Evolutionary conservation across 2,888 invertebrate genomes (phyloP), one percentile per base, ranked within the genome.

Genomic region (Rapana venosa): DNA sequence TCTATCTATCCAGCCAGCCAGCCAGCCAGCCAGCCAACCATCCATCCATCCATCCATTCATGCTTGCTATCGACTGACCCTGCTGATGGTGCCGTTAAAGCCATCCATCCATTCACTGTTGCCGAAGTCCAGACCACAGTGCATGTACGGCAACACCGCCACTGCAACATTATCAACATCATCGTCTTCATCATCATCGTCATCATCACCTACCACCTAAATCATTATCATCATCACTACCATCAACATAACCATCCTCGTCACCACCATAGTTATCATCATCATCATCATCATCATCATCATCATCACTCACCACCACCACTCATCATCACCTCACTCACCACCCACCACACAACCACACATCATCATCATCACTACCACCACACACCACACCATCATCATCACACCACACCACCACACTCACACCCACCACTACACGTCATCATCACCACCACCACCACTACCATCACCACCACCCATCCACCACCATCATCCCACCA

Each of bases 41-140:
- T 79, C n/a, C 35, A 30, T 32, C 13, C 36, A 1, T 35, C 83
- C 20, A 13, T 56, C 47, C 11, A 11, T 0, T 22, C 74, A 5
- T 6, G 5, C 74, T 6, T n/a, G 11, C 74, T 22, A 11, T n/a
- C 74, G 15, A 87, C 87, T 30, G 30, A 83, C 87, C 66, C 47
- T 58, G 32, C 70, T 74, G 11, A 87, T 87, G 32, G 20, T 56
- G 26, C 87, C 87, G 70, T 70, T 70, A 83, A 90, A 90, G 36
- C 81, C 87, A 47, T 90, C 74, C 61, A 90, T 61, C 77, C 79
- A 87, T 20, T 81, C n/a, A 30, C 61, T 87, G 56, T 87, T 90
- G 87, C 87, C 87, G 35, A 90, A 32, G 81, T 87, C 87, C 1
- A 87, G 66, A 0, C 90, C 90, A 70, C 87, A 87, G 13, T 87